Conservation (phyloP, 1,140 invertebrate species). For the Drosophila lini region DNA sequence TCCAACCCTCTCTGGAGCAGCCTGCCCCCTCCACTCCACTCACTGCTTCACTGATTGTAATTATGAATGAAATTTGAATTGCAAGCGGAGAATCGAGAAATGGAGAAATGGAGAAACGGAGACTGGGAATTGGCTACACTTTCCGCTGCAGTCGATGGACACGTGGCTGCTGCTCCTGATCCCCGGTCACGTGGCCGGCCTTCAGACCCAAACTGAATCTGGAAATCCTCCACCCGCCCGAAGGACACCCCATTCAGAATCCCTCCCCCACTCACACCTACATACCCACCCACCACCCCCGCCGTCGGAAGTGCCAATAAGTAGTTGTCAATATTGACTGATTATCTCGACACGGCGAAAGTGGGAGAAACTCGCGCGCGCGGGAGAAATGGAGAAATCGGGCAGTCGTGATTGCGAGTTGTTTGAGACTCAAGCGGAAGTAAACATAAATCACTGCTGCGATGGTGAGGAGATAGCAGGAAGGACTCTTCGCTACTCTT, state of each 20-base stretch:
- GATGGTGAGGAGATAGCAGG: constrained; percentile 16
- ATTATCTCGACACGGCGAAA: constrained; percentile 75
- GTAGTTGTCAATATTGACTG: constrained; percentile 84
- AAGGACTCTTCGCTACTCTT: background rate
- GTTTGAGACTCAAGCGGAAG: constrained; percentile 69
- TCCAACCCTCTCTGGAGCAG: constrained; percentile 5
- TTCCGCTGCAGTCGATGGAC: constrained; percentile 48
- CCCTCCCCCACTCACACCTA: background rate
- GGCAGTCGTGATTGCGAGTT: constrained; percentile 66
- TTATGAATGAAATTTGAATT: constrained; percentile 82
- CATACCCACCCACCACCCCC: no score
- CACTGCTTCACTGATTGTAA: constrained; percentile 56
- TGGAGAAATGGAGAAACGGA: constrained; percentile 15
- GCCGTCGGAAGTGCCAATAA: constrained; percentile 81
- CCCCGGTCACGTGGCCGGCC: constrained; percentile 61
- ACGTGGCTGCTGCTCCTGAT: constrained; percentile 35
- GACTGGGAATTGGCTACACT: constrained; percentile 44
- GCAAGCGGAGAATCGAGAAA: constrained; percentile 40
- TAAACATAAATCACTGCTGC: constrained; percentile 75
- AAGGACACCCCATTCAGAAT: constrained; percentile 17
- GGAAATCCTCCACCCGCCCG: constrained; percentile 2
- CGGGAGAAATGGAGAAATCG: constrained; percentile 12
- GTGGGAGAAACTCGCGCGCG: constrained; percentile 11
- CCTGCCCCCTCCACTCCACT: background rate
- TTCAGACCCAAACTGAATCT: background rate